Percentiles rank a stretch among this genome's conserved stretches.
Evolutionary conservation across 2,797 vertebrate species (phyloP).

Genomic region (Acanthiza pusilla): DNA sequence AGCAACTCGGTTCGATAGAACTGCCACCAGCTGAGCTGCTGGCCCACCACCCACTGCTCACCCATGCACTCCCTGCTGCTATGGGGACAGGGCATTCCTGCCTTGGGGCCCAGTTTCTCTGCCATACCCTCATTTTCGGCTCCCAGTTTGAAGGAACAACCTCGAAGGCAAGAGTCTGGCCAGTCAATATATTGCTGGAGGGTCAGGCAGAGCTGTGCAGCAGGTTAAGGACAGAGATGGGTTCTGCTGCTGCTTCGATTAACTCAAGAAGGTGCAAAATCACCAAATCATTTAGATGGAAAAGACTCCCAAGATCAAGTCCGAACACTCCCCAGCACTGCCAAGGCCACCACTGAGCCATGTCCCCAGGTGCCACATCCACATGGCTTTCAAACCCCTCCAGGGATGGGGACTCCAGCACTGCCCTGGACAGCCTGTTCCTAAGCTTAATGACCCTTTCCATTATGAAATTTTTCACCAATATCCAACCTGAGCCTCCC

Average conservation of each 20-base stretch:
- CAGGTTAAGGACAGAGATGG: not conserved
- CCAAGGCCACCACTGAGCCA: not conserved
- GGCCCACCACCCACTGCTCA: not conserved
- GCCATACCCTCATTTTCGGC: not conserved
- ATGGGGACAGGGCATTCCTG: not conserved
- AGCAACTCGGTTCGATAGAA: not conserved
- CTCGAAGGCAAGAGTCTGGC: not conserved
- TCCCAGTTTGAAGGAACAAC: not conserved
- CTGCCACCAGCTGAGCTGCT: not conserved
- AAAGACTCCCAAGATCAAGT: not conserved
- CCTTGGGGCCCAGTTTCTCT: not conserved
- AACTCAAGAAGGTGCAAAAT: not conserved
- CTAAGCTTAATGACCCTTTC: rapidly evolving
- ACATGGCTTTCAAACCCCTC: rapidly evolving
- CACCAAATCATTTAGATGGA: not conserved
- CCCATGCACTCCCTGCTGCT: not conserved
- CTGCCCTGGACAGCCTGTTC: not conserved
- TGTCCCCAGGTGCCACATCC: rapidly evolving
- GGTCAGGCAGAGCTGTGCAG: not conserved
- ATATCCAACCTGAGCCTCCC: rapidly evolving
- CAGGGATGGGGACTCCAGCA: rapidly evolving
- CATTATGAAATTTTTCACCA: rapidly evolving
- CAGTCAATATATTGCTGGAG: not conserved
- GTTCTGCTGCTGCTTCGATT: not conserved
- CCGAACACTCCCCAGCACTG: not conserved